phyloP scores from a whole-genome alignment of 2,113 vertebrate species.

The Kryptolebias marmoratus region DNA sequence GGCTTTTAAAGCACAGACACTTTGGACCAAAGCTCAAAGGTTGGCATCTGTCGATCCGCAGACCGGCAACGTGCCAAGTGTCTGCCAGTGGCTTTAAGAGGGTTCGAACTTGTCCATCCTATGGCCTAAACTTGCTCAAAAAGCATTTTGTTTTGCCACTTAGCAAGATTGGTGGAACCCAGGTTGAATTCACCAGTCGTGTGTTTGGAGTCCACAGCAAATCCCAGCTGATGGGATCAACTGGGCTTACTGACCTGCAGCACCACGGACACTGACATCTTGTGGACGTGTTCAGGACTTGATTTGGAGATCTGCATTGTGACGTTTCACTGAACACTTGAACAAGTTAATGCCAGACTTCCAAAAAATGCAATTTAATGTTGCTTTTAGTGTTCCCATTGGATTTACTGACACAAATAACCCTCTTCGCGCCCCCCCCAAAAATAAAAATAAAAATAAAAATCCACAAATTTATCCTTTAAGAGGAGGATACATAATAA shows the following conservation, averaged over 20 bases:
- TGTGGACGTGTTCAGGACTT: slow-evolving; percentile 47
- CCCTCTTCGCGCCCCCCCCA: too few species aligned
- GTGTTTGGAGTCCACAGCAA: slow-evolving; percentile 43
- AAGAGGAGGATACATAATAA: background rate
- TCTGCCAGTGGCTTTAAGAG: background rate
- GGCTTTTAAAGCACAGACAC: background rate
- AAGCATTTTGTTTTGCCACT: background rate
- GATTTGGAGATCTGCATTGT: background rate
- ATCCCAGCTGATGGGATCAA: slow-evolving; percentile 68
- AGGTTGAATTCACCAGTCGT: slow-evolving; percentile 31
- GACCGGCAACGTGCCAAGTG: background rate
- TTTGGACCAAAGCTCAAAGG: slow-evolving; percentile 1
- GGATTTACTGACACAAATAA: slow-evolving; percentile 1
- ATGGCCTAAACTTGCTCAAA: background rate
- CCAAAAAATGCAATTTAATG: background rate
- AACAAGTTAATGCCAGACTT: background rate
- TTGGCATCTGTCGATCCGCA: background rate
- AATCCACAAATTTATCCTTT: slow-evolving; percentile 1
- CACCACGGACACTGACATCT: slow-evolving; percentile 59
- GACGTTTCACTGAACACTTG: background rate
- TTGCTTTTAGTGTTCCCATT: background rate
- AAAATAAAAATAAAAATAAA: background rate
- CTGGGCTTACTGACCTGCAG: slow-evolving; percentile 44
- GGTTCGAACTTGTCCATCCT: background rate
- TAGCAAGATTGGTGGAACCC: background rate